phyloP scores from a whole-genome alignment of 1,140 invertebrate species.

The Listronotus bonariensis region DNA sequence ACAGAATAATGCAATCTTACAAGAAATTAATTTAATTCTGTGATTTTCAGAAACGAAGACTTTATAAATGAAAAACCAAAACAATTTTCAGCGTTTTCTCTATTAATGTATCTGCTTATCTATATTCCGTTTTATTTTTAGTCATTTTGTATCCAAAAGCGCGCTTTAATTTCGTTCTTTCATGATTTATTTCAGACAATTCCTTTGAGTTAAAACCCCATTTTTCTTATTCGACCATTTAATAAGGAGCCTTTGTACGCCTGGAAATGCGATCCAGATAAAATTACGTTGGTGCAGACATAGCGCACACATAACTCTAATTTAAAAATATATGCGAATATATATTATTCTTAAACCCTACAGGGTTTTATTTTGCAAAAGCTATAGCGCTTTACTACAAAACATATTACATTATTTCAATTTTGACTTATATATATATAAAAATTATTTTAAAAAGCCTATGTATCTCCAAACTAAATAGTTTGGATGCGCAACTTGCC shows the following conservation, averaged over 20 bases:
- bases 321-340: no score
- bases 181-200: slow-evolving; percentile 22
- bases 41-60: no score
- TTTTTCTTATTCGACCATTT: slow-evolving; percentile 28
- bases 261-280: slow-evolving; percentile 16
- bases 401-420: no score
- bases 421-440: no score
- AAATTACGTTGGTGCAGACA: slow-evolving; percentile 12
- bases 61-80: neutral
- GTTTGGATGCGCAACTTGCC: no score
- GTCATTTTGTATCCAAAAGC: slow-evolving; percentile 8
- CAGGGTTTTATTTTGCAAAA: no score
- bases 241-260: slow-evolving; percentile 21
- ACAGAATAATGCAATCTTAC: no score
- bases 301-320: neutral
- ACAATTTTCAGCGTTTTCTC: neutral
- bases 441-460: no score
- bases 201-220: slow-evolving; percentile 28
- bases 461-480: no score
- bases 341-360: no score
- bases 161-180: slow-evolving; percentile 15
- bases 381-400: no score
- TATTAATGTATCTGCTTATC: slow-evolving; percentile 6
- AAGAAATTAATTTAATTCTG: no score
- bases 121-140: slow-evolving; percentile 4